These are phyloP conservation scores for Tragelaphus scriptus DNA, from an alignment of 2,113 vertebrate species.

Conservation along the genomic window DNA sequence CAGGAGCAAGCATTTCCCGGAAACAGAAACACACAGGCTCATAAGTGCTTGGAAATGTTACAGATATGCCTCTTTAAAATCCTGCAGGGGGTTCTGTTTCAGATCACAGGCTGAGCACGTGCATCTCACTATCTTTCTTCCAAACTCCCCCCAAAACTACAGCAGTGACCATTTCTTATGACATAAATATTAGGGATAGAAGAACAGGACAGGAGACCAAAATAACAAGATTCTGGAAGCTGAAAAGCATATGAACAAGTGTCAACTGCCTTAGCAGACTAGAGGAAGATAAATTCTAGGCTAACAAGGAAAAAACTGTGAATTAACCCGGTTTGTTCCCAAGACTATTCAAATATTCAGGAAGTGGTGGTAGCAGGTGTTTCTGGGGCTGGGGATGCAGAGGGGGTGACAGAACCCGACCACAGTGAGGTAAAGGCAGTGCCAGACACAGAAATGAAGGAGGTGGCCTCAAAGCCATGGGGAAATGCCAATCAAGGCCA, in stretches of 20 bases:
- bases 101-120: fast-evolving
- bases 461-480: fast-evolving
- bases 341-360: not conserved
- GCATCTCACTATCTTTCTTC: not conserved
- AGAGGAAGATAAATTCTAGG: not conserved
- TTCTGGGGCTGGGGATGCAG: not conserved
- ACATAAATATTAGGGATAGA: not conserved
- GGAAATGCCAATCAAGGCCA: not conserved
- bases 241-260: not conserved
- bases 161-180: not conserved
- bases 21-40: not conserved
- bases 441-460: not conserved
- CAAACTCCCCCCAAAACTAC: not conserved
- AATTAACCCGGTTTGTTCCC: not conserved
- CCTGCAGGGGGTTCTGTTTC: not conserved
- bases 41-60: fast-evolving
- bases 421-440: fast-evolving
- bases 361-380: not conserved
- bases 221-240: not conserved
- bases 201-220: not conserved
- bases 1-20: not conserved
- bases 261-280: not conserved
- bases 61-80: fast-evolving
- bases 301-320: not conserved
- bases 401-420: fast-evolving